A percentile compares a stretch with the other conserved stretches of the same genome.
Evolutionary conservation across 2,113 vertebrate genomes (phyloP).

Genomic region (Aythya baeri): DNA sequence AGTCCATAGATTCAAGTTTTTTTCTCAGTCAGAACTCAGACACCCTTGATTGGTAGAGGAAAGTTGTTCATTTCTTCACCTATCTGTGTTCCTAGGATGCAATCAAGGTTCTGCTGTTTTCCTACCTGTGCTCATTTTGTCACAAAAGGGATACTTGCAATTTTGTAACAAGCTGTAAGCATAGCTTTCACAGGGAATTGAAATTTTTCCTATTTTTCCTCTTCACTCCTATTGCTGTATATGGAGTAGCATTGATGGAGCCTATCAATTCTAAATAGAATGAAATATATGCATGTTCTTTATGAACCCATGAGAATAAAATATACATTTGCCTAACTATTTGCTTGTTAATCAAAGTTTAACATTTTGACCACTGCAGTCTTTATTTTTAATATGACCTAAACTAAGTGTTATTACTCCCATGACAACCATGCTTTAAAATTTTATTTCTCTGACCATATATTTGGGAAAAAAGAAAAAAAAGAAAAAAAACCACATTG

Average conservation of each 20-base stretch:
- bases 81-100: background rate
- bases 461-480: background rate
- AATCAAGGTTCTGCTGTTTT: background rate
- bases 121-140: background rate
- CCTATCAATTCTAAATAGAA: background rate
- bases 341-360: background rate
- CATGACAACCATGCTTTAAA: background rate
- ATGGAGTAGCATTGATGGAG: background rate
- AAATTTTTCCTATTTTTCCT: background rate
- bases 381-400: background rate
- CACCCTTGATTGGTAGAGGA: background rate
- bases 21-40: background rate
- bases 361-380: background rate
- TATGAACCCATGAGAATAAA: background rate
- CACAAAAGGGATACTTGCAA: accelerated
- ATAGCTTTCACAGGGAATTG: background rate
- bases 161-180: background rate
- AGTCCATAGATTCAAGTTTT: background rate
- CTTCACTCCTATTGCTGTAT: background rate
- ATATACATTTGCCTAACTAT: background rate
- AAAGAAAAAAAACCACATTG: too few species aligned
- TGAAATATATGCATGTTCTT: background rate
- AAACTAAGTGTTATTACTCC: background rate
- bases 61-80: background rate
- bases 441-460: background rate